Percentiles rank a stretch among this genome's conserved stretches.
phyloP scores from a whole-genome alignment of 2,113 vertebrate genomes.

The Cygnus atratus region DNA sequence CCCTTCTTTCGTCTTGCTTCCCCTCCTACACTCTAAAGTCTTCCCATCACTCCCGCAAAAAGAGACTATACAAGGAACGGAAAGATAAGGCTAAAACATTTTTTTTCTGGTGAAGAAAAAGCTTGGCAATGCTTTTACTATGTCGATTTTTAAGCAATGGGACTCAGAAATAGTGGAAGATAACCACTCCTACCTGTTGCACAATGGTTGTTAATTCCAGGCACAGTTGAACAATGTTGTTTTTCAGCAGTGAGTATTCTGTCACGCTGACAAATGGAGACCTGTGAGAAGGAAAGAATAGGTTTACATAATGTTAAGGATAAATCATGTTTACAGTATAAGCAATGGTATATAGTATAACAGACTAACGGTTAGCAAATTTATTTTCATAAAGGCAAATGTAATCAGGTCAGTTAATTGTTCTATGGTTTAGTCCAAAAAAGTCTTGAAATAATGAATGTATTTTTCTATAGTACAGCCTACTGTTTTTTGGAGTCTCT shows the following conservation, averaged over 20 bases:
- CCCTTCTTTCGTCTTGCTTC: too few relatives aligned
- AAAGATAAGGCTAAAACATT: not conserved
- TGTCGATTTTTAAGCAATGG: not conserved
- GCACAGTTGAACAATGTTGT: slow-evolving; percentile 94
- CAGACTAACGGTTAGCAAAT: not conserved
- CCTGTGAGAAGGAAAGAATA: slow-evolving; percentile 71
- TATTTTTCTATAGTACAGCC: not conserved
- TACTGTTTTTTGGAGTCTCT: not conserved
- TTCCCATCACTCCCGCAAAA: not conserved
- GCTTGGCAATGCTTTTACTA: not conserved
- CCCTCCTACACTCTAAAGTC: not conserved
- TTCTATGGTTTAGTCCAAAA: not conserved
- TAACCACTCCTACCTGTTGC: slow-evolving; percentile 84
- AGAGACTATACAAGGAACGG: not conserved
- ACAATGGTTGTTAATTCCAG: slow-evolving; percentile 93
- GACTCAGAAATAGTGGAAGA: not conserved
- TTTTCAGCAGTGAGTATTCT: slow-evolving; percentile 94
- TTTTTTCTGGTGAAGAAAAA: not conserved
- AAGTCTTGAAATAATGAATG: not conserved
- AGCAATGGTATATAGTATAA: not conserved
- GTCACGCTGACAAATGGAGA: slow-evolving; percentile 93
- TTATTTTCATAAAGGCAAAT: not conserved
- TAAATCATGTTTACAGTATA: not conserved
- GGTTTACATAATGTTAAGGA: not conserved
- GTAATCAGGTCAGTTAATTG: not conserved